Evolutionary conservation across 2,113 vertebrate genomes (phyloP).

Genomic region (Nycticorax nycticorax): DNA sequence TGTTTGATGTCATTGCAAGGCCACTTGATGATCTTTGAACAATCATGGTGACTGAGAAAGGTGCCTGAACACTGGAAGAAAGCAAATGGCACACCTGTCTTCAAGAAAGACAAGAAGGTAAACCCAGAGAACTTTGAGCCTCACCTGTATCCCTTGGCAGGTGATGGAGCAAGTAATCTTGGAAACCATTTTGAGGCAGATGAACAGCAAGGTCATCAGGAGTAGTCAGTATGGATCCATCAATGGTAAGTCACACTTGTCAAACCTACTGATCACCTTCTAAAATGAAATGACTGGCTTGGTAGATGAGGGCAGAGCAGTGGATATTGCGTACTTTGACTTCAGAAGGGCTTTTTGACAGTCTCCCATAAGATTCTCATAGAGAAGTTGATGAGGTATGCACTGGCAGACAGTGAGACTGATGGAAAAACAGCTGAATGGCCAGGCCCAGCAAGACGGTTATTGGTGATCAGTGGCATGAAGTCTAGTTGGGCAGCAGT

Average conservation of each 20-base stretch:
- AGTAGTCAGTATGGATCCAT: too few relatives aligned
- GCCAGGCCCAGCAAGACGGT: neutral
- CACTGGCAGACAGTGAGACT: rapidly evolving
- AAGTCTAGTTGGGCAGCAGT: neutral
- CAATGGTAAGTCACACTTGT: neutral
- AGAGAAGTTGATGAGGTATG: neutral
- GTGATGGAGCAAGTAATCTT: neutral
- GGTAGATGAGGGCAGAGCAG: neutral
- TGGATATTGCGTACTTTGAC: neutral
- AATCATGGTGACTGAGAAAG: neutral
- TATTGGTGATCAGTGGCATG: neutral
- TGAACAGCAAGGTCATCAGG: neutral
- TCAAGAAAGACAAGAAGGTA: neutral
- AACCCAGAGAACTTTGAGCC: neutral
- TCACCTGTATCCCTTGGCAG: neutral
- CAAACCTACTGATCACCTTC: neutral
- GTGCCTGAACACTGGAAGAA: neutral
- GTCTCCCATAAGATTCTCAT: neutral
- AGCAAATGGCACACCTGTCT: neutral
- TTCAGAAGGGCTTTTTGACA: neutral
- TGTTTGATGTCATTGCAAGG: neutral
- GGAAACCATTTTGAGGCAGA: neutral
- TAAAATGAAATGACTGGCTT: neutral
- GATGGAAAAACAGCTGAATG: neutral
- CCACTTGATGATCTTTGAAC: neutral